phyloP scores from a whole-genome alignment of 2,797 vertebrate species.

The Peromyscus attwateri region DNA sequence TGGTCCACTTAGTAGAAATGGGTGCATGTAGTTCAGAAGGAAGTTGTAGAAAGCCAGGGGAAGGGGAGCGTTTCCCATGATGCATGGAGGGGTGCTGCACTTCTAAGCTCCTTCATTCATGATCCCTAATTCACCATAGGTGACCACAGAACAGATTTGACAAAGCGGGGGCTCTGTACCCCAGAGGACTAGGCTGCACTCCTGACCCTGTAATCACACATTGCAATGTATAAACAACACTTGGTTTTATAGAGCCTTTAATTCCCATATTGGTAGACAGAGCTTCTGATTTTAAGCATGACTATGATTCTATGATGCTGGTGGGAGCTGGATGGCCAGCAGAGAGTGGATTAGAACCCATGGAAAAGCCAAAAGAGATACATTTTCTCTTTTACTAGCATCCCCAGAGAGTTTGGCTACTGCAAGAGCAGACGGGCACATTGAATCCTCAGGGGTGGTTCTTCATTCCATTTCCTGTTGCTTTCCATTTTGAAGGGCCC shows the following conservation, averaged over 20 bases:
- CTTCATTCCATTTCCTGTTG: neutral
- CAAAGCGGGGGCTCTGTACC: neutral
- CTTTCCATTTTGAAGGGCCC: neutral
- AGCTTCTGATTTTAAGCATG: constrained; percentile 24
- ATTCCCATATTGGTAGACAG: neutral
- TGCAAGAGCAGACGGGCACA: neutral
- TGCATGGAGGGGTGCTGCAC: neutral
- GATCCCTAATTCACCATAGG: neutral
- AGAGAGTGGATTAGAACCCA: neutral
- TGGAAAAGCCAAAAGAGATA: too few species aligned
- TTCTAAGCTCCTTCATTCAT: neutral
- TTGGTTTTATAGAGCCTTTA: neutral
- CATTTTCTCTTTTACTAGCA: neutral
- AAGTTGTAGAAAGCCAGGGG: constrained; percentile 19
- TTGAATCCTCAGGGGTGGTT: neutral
- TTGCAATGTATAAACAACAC: neutral
- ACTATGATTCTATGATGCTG: neutral
- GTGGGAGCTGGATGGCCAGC: neutral
- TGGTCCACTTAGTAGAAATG: neutral
- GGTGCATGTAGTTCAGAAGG: neutral
- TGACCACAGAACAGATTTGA: constrained; percentile 10
- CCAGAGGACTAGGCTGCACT: neutral
- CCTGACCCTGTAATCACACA: neutral
- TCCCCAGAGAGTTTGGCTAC: neutral
- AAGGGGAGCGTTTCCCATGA: neutral